phyloP scores from a whole-genome alignment of 2,888 invertebrate species.

The Noctua pronuba region DNA sequence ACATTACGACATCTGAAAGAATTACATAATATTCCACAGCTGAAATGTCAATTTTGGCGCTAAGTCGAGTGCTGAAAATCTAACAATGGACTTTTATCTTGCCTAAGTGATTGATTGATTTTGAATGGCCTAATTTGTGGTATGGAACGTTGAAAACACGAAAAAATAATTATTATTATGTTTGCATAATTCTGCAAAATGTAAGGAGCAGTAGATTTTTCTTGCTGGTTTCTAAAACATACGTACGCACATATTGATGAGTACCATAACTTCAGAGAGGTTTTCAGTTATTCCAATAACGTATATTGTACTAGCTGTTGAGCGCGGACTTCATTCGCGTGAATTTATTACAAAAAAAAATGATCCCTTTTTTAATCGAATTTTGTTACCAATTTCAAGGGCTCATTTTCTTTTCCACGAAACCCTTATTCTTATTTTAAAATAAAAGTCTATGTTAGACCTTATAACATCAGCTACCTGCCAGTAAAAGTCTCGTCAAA shows the following conservation, averaged over 20 bases:
- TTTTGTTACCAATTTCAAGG: no score
- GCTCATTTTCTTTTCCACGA: no score
- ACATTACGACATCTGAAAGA: not conserved
- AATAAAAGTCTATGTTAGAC: no score
- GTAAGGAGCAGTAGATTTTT: not conserved
- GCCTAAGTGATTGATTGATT: no score
- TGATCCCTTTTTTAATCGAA: no score
- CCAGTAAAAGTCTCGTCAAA: no score
- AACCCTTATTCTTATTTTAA: no score
- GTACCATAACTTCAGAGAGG: not conserved
- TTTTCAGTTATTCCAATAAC: not conserved
- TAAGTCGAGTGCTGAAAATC: not conserved
- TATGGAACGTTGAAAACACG: not conserved
- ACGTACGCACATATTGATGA: not conserved
- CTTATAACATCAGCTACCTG: no score
- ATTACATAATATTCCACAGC: not conserved
- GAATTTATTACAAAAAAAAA: no score
- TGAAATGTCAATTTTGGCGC: not conserved
- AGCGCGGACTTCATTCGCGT: no score
- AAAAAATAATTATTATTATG: not conserved
- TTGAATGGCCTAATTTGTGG: no score
- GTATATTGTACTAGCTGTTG: not conserved
- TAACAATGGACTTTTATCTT: not conserved
- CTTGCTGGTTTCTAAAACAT: not conserved
- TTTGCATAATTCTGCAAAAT: not conserved